Evolutionary conservation across 2,797 vertebrate species (phyloP), one percentile per base, ranked within the genome.

Genomic region (Trachurus trachurus): DNA sequence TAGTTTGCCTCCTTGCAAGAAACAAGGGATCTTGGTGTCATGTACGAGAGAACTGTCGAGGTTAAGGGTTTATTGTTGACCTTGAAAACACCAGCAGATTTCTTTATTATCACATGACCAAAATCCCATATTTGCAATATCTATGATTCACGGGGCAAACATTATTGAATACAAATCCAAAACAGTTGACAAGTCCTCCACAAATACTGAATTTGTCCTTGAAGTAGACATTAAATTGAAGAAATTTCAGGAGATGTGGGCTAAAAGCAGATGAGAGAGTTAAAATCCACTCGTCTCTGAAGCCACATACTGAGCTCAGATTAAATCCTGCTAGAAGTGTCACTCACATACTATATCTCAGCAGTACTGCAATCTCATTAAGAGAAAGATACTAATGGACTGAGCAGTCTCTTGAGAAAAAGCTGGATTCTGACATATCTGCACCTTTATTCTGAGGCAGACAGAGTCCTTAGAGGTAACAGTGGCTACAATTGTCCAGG

Each of bases 401-500:
- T 39, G 58, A 60, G 50, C 44, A 2, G 13, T 54, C 22, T 44
- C 40, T 13, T 29, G 60, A 72, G 39, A 50, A 75, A 71, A 71
- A 50, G 21, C 7, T 12, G 22, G 26, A 71, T 59, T 68, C 3
- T 58, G 50, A 50, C 47, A 59, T 53, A 42, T 56, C 53, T 67
- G 69, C 53, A 31, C 53, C 53, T 78, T 37, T 39, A 44, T 74
- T 71, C 44, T 65, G 45, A 37, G 50, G 59, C 53, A 67, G 53
- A 42, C 62, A 1, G 11, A 71, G 50, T 54, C 56, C 53, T 76
- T 31, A 9, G 11, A 81, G 49, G 62, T 68, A 84, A 80, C 68
- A 60, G 50, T 59, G 34, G 61, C 73, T 68, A 49, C 69, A 80
- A 50, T 84, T 81, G 78, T 88, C 75, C 68, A 56, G 67, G 82